Evolutionary conservation across 2,888 invertebrate species (phyloP), one percentile per base, ranked within the genome.

Genomic region (Ferrisia virgata): DNA sequence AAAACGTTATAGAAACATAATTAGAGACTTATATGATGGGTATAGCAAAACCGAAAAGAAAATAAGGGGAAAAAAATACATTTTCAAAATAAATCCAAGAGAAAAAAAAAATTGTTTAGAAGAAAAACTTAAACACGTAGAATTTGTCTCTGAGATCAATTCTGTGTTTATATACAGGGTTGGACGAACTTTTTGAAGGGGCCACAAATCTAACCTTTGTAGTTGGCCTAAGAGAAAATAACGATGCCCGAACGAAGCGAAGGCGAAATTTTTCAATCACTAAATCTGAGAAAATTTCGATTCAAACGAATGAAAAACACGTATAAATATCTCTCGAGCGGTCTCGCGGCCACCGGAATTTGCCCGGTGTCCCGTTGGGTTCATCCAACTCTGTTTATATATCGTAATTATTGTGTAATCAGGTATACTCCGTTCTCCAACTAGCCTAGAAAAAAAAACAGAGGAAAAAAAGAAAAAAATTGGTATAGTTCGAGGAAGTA

Each of bases 401-500:
- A 84, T 81, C 82, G 47, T 84, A 83, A 69, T 76, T 85, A 80
- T 64, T 85, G 33, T 64, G 76, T 85, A 83, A 95, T 96, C 95
- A 96, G 94, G 96, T 95, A 90, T 96, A 96, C 90, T 96, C 96
- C 88, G 95, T 94, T 90, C 96, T 93, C 96, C 96, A 96, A 88
- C 95, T 94, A 89, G 94, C 93, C 96, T 96, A 93, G 85, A 92
- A 93, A 87, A 87, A 84, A 85, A 82, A 83, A 78, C 53, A 58
- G 18, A 76, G n/a, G n/a, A n/a, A n/a, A 72, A 72, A 72, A 28
- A 33, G 11, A 11, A 13, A 11, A 13, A 47, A 47, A 47, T 47
- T 47, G 47, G 47, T 47, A 18, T n/a, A 47, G n/a, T 47, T n/a
- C n/a, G 18, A 47, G 18, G 18, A 18, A 47, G n/a, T 18, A 47